Evolutionary conservation across 2,797 vertebrate species (phyloP), one percentile per base, ranked within the genome.

Genomic region (Coreius guichenoti): DNA sequence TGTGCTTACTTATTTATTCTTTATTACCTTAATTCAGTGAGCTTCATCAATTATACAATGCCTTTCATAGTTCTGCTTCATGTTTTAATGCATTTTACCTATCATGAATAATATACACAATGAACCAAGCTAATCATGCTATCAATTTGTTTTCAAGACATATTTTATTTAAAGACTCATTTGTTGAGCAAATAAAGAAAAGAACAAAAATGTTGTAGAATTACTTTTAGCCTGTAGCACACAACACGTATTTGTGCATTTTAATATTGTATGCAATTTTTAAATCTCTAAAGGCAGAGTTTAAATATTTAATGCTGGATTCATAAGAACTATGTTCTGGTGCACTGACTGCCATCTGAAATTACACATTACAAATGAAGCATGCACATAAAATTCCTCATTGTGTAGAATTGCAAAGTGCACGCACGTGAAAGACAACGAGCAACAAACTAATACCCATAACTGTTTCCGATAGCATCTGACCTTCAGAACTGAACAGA

Each of bases 161-260:
- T 90, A 86, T 89, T 90, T 89, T 90, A 90, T 90, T 90, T 75
- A 91, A 85, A 76, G 72, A 70, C 81, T 89, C 67, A 90, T 89
- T 87, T 89, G 73, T 78, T 69, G 76, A 76, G 76, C 79, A 84
- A 88, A 86, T 87, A 75, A 81, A 69, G 80, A 84, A 45, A 79
- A 85, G 12, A 58, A 72, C 67, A 63, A 75, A 84, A 86, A 86
- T 86, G 85, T 76, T 87, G 72, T 75, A 83, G 47, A 80, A 88
- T 86, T 76, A 85, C 82, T 65, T 70, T 49, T 84, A 81, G 68
- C 86, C 88, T 43, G 74, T 65, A 82, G 84, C 83, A 86, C 80
- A 82, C 83, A 82, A 74, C 82, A 86, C 80, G 47, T 85, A 68
- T 69, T 88, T 89, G 76, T 79, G 80, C 80, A 65, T 87, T 83